Percentiles rank a stretch among this genome's conserved stretches.
Conservation (phyloP, 2,888 invertebrate genomes). For the Acrobasis suavella region DNA sequence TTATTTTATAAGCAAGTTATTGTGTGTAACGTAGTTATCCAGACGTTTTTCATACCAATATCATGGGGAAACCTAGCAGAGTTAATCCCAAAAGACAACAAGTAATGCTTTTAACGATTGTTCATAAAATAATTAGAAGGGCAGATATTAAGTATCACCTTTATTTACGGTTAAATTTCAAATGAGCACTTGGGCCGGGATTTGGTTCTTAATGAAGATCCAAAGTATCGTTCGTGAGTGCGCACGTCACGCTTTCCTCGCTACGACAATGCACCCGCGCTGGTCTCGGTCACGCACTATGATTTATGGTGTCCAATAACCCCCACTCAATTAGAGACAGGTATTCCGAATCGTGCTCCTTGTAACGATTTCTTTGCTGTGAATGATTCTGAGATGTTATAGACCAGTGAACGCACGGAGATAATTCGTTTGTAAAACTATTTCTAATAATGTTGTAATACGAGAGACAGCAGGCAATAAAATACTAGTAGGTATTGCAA, state of each 20-base stretch:
- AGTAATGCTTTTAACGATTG: too few relatives aligned
- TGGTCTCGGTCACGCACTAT: slow-evolving; percentile 47
- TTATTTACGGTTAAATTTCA: too few relatives aligned
- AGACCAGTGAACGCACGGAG: not conserved
- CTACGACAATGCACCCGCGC: slow-evolving; percentile 34
- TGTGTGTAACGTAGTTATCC: too few relatives aligned
- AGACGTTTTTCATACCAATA: too few relatives aligned
- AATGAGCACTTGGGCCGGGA: too few relatives aligned
- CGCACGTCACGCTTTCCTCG: slow-evolving; percentile 56
- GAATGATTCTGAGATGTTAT: slow-evolving; percentile 24
- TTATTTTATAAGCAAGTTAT: too few relatives aligned
- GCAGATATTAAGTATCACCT: too few relatives aligned
- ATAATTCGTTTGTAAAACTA: not conserved
- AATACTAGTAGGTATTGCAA: too few relatives aligned
- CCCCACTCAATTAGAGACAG: slow-evolving; percentile 32
- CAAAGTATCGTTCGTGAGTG: slow-evolving; percentile 46
- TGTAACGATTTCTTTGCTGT: slow-evolving; percentile 20
- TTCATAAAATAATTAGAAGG: too few relatives aligned
- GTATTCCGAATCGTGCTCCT: slow-evolving; percentile 33
- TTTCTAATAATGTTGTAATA: not conserved
- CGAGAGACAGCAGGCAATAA: too few relatives aligned
- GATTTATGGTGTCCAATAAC: slow-evolving; percentile 38
- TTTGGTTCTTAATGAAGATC: slow-evolving; percentile 43
- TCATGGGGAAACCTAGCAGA: too few relatives aligned
- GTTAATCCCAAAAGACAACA: too few relatives aligned